phyloP scores from a whole-genome alignment of 2,113 vertebrate species.

The Spheniscus mendiculus region DNA sequence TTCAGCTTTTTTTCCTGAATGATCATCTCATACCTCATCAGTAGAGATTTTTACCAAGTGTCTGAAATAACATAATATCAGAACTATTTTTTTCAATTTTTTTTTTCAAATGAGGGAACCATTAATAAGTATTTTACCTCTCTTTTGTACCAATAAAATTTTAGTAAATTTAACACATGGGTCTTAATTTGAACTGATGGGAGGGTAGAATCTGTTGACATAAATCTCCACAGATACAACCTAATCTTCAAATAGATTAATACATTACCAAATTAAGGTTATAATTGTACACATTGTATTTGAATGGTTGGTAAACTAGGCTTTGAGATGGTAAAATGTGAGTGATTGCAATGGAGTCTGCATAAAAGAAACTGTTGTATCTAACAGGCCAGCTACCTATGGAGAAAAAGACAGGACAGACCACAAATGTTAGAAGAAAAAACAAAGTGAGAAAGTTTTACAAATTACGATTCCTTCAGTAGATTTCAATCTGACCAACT shows the following conservation, averaged over 20 bases:
- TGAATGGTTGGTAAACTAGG: background rate
- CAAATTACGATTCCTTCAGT: background rate
- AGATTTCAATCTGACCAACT: background rate
- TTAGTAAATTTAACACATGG: background rate
- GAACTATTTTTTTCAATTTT: background rate
- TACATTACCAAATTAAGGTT: background rate
- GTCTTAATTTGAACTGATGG: background rate
- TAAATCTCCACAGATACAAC: background rate
- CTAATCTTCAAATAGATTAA: background rate
- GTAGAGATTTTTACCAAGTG: background rate
- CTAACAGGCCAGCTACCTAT: background rate
- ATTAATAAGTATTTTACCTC: background rate
- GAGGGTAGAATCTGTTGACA: background rate
- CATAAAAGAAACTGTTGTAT: background rate
- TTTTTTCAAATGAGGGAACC: background rate
- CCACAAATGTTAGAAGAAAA: background rate
- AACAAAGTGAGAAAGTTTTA: background rate
- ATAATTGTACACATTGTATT: background rate
- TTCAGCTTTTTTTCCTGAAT: background rate
- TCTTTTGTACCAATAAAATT: background rate
- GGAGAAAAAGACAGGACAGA: background rate
- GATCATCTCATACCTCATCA: background rate
- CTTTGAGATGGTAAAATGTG: background rate
- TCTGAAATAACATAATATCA: background rate
- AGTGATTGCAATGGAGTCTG: fast-evolving